Evolutionary conservation across 1,140 invertebrate species (phyloP), one percentile per base, ranked within the genome.

Genomic region (Lutraria rhynchaena): DNA sequence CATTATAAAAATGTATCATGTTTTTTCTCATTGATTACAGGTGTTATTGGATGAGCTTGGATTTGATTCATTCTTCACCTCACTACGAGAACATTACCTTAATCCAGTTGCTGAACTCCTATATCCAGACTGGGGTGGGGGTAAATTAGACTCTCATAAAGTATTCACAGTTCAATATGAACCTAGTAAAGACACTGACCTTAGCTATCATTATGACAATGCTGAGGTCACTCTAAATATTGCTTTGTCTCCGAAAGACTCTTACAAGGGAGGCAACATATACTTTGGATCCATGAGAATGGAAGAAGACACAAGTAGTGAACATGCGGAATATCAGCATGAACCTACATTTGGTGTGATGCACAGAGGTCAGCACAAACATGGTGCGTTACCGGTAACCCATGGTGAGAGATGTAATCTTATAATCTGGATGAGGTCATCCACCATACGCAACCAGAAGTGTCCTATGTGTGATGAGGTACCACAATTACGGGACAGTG

Each of bases 171-270:
- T 93, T 2, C 87, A 85, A 29, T 93, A 93, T 84, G 87, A 90
- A 58, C 65, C 87, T 11, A 90, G 84, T 19, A 78, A 90, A 63
- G 93, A 93, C 85, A 70, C 85, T 41, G 92, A 93, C 69, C 87
- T 93, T 13, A 82, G 71, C 71, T 90, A 87, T 86, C 93, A 93
- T 82, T 93, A 88, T 86, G 93, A 93, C 86, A 93, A 93, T 80
- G 88, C 93, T 41, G 93, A 93, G 85, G 87, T 93, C 3, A 93
- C 93, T 2, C 63, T 93, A 17, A 93, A 93, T 85, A 87, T 93
- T 19, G 89, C 87, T n/a, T 65, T 81, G 19, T 73, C 83, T 22
- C 81, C 93, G 3, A 89, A 89, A n/a, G 84, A 87, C 22, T 61
- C 83, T 9, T 93, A 91, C 83, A 71, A 81, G 46, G 92, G 90